Evolutionary conservation across 1,140 invertebrate genomes (phyloP), one percentile per base, ranked within the genome.

Genomic region (Drosophila ogumai): DNA sequence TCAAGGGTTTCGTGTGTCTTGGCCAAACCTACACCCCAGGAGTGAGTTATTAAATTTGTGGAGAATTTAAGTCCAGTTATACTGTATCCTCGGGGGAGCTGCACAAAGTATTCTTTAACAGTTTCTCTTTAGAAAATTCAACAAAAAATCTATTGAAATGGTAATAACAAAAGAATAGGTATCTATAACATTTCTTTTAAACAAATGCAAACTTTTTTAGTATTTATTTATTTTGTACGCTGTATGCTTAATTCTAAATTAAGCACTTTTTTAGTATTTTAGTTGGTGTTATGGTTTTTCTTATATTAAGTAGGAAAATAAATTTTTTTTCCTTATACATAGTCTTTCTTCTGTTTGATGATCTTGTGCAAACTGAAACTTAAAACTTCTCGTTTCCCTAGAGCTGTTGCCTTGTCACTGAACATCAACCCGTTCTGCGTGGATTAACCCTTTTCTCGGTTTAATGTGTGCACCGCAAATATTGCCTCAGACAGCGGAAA

Each of bases 381-480:
- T 10, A 13, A 71, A 72, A 41, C 52, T 34, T 6, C 6, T 7
- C 0, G 2, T n/a, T 38, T 31, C 19, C 0, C 52, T 6, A 55
- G 52, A n/a, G 32, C 19, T 3, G 19, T 8, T 8, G 32, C 34
- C 52, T 36, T 54, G 32, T 54, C 19, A 17, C 7, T 36, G 28
- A 17, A 25, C 28, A 49, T 25, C 52, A 58, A 72, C 52, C 66
- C 46, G 52, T 69, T 72, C 8, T 13, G 52, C 52, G 8, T 55
- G 49, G 38, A 56, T 61, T 69, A 60, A 61, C 36, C 49, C 40
- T 67, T 75, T 59, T 79, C 47, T 47, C 60, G 43, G 72, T 50
- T 64, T 85, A 85, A 88, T 91, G 84, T 91, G 84, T 91, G 88
- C 84, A 88, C 72, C 67, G 71, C 88, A 91, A 91, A 91, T 91